These are phyloP conservation scores for Rhamnusium bicolor DNA, from an alignment of 2,888 invertebrate species.

Conservation along the genomic window DNA sequence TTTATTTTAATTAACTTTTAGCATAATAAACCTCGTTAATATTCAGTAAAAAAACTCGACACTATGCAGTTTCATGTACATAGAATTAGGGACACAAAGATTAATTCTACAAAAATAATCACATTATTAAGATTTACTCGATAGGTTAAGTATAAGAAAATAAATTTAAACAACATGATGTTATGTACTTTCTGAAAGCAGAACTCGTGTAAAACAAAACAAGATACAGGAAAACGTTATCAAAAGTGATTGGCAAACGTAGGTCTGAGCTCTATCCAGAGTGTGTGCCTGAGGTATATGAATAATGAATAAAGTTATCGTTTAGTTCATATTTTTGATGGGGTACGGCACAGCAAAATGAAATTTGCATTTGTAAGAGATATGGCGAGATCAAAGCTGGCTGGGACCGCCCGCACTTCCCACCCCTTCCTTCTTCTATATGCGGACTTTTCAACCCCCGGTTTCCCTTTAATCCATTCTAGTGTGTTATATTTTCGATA, in stretches of 20 bases:
- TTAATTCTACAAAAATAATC: not conserved
- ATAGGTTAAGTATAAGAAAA: not conserved
- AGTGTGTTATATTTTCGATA: slow-evolving; percentile 42
- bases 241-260: slow-evolving; percentile 45
- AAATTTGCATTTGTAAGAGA: slow-evolving; percentile 74
- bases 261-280: slow-evolving; percentile 41
- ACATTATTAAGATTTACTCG: not conserved
- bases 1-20: no score
- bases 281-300: slow-evolving; percentile 72
- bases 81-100: not conserved
- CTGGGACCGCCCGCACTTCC: slow-evolving; percentile 57
- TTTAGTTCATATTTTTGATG: slow-evolving; percentile 77
- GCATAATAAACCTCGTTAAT: no score
- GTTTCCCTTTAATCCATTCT: slow-evolving; percentile 52
- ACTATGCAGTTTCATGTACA: no score
- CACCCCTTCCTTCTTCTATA: slow-evolving; percentile 51
- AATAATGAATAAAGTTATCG: slow-evolving; percentile 78
- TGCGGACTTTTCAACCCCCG: slow-evolving; percentile 54
- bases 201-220: slow-evolving; percentile 8
- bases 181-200: not conserved
- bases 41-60: no score
- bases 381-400: slow-evolving; percentile 72
- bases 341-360: slow-evolving; percentile 72
- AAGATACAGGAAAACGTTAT: slow-evolving; percentile 19
- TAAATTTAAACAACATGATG: not conserved